These are phyloP conservation scores for Acronicta psi DNA, from an alignment of 2,888 invertebrate genomes.

Conservation along the genomic window DNA sequence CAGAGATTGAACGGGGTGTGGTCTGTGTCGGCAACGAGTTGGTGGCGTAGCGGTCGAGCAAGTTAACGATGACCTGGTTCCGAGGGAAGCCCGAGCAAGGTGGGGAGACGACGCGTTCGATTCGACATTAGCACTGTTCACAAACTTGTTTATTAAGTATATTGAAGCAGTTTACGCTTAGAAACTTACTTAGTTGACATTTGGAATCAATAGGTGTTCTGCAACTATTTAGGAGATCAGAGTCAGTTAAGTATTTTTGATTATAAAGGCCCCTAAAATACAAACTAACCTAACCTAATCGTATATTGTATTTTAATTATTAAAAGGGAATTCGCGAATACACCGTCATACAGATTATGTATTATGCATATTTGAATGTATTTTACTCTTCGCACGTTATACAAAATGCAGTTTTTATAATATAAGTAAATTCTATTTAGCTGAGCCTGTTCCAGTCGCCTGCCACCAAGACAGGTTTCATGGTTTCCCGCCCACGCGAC, in stretches of 20 bases:
- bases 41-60: constrained; percentile 74
- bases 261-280: no score
- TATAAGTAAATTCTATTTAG: constrained; percentile 38
- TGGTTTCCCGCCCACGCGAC: constrained; percentile 88
- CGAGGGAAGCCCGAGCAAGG: constrained; percentile 79
- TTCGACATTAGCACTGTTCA: constrained; percentile 49
- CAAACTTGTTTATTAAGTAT: constrained; percentile 52
- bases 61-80: constrained; percentile 85
- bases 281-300: no score
- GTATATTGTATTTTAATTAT: constrained; percentile 20
- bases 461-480: constrained; percentile 85
- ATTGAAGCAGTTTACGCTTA: constrained; percentile 32
- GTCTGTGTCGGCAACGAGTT: constrained; percentile 66
- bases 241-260: no score
- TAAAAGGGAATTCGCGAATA: constrained; percentile 18
- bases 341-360: no score
- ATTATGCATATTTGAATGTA: constrained; percentile 15
- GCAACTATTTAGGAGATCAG: constrained; percentile 3
- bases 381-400: constrained; percentile 12
- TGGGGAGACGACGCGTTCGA: constrained; percentile 62
- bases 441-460: constrained; percentile 65
- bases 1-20: constrained; percentile 68
- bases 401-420: constrained; percentile 18
- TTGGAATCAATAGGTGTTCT: constrained; percentile 8
- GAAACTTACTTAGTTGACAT: constrained; percentile 28